Conservation (phyloP, 2,888 invertebrate species). For the Drosophila cracens region DNA sequence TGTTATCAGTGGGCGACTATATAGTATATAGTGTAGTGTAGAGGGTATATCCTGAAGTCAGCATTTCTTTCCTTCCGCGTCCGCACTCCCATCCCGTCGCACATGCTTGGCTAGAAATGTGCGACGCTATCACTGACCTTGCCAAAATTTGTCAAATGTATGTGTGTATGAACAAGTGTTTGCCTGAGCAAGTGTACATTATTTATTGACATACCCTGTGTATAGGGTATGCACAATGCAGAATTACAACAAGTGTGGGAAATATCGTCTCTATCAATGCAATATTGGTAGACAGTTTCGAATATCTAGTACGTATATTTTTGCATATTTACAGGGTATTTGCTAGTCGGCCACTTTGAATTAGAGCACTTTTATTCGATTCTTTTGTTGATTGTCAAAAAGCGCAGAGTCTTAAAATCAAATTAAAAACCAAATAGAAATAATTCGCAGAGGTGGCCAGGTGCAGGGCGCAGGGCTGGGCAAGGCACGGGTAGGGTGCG, state of each 20-base stretch:
- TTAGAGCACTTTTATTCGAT: neutral
- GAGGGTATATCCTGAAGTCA: neutral
- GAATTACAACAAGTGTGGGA: neutral
- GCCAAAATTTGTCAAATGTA: conserved; percentile 53
- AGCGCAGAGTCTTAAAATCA: conserved; percentile 48
- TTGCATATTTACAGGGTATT: neutral
- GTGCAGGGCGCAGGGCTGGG: neutral
- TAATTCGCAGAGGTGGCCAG: conserved; percentile 32
- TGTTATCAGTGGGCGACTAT: neutral
- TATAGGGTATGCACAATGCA: neutral
- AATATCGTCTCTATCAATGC: neutral
- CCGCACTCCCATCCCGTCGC: neutral
- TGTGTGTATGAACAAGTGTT: conserved; percentile 10
- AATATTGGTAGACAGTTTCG: neutral
- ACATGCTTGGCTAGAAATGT: conserved; percentile 8
- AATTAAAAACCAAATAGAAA: conserved; percentile 74
- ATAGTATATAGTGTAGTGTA: neutral
- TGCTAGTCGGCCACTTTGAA: neutral
- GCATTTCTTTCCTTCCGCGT: neutral
- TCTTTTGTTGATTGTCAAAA: conserved; percentile 3
- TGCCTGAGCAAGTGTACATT: conserved; percentile 1
- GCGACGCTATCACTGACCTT: conserved; percentile 74
- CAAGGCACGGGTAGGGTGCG: neutral
- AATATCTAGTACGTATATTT: neutral
- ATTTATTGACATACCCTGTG: neutral